These are phyloP conservation scores for Daphoenositta chrysoptera DNA, from an alignment of 2,113 vertebrate species.

Conservation along the genomic window DNA sequence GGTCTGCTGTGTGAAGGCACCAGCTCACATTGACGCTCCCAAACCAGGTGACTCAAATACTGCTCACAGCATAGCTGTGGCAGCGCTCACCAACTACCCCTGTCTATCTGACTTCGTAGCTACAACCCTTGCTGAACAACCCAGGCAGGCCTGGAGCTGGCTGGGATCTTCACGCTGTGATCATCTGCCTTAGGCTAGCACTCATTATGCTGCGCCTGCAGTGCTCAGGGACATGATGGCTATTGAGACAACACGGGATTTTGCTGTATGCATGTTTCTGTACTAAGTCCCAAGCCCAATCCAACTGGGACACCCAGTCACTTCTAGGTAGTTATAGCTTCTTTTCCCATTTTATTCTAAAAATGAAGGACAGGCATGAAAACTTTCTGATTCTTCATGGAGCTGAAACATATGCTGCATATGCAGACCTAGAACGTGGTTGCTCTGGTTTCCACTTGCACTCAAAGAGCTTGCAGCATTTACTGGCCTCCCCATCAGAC, in stretches of 20 bases:
- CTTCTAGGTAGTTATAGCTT: neutral
- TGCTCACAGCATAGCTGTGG: neutral
- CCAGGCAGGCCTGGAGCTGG: neutral
- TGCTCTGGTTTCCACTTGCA: constrained; percentile 24
- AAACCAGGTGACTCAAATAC: neutral
- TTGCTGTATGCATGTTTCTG: neutral
- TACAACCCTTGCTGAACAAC: neutral
- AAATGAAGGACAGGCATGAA: neutral
- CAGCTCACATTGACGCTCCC: neutral
- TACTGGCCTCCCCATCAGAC: neutral
- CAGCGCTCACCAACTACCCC: neutral
- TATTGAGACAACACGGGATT: neutral
- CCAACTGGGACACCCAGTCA: neutral
- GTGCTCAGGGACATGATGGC: neutral
- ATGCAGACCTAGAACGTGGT: neutral
- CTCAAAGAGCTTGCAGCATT: constrained; percentile 57
- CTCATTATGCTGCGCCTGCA: neutral
- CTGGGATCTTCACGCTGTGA: neutral
- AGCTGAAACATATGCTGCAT: neutral
- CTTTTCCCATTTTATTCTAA: neutral
- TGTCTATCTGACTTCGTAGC: neutral
- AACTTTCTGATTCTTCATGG: neutral
- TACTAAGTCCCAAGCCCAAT: neutral
- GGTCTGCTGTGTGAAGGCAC: neutral
- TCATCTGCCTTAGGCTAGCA: neutral